Percentiles rank a stretch among this genome's conserved stretches.
phyloP scores from a whole-genome alignment of 2,113 vertebrate genomes.

The Ammodramus savannarum region DNA sequence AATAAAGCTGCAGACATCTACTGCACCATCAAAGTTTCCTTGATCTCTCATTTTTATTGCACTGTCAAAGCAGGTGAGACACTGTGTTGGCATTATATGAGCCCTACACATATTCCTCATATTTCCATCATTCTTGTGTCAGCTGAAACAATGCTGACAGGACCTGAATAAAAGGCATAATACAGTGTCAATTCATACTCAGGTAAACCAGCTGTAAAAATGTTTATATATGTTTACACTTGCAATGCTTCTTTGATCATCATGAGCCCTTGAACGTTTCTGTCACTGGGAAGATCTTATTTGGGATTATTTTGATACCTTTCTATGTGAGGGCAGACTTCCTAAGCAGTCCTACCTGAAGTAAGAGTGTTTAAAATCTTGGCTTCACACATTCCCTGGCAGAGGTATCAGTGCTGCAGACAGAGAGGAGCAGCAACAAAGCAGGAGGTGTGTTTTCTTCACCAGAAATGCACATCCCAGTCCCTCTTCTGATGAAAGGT shows the following conservation, averaged over 20 bases:
- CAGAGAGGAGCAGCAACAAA: background rate
- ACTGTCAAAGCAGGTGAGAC: background rate
- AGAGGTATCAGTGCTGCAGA: background rate
- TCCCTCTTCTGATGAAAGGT: background rate
- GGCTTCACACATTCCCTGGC: background rate
- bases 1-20: background rate
- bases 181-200: background rate
- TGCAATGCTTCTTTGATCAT: background rate
- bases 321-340: background rate
- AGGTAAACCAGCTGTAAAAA: background rate
- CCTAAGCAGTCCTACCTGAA: background rate
- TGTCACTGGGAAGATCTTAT: background rate
- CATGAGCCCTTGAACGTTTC: background rate
- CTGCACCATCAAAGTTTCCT: background rate
- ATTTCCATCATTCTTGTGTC: background rate
- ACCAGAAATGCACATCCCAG: background rate
- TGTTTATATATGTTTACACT: background rate
- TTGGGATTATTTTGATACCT: background rate
- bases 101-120: background rate
- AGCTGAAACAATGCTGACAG: background rate
- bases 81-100: background rate
- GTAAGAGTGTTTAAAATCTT: background rate
- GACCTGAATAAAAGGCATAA: background rate
- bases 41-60: constrained; percentile 1
- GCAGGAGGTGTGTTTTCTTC: background rate